phyloP scores from a whole-genome alignment of 2,113 vertebrate genomes.

The Tiliqua scincoides region DNA sequence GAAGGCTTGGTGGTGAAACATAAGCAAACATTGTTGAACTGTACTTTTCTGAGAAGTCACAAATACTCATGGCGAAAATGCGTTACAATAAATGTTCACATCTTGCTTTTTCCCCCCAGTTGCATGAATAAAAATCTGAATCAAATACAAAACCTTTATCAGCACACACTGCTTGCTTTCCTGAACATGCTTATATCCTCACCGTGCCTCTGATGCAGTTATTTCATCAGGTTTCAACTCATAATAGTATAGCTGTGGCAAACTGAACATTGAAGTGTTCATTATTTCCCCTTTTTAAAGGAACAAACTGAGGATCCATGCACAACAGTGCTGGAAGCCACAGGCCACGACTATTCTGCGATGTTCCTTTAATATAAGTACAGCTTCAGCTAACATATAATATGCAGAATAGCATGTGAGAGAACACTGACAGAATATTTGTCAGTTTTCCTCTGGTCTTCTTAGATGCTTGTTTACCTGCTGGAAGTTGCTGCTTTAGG shows the following conservation, averaged over 20 bases:
- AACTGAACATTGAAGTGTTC: not conserved
- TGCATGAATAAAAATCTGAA: slow-evolving; percentile 50
- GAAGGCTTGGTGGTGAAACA: slow-evolving; percentile 4
- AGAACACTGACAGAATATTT: not conserved
- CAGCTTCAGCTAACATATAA: not conserved
- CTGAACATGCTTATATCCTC: not conserved
- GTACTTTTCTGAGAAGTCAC: not conserved
- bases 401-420: not conserved
- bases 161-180: not conserved
- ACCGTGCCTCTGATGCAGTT: no score
- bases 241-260: not conserved
- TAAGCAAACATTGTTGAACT: slow-evolving; percentile 43
- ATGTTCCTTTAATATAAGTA: not conserved
- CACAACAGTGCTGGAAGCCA: not conserved
- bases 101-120: slow-evolving; percentile 27
- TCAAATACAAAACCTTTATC: not conserved
- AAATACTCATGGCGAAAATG: not conserved
- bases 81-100: slow-evolving; percentile 33
- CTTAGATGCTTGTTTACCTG: not conserved
- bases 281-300: not conserved
- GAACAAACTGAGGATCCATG: not conserved
- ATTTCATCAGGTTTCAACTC: not conserved
- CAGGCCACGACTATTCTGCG: not conserved
- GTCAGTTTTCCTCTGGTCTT: not conserved
- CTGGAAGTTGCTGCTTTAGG: not conserved